phyloP scores from a whole-genome alignment of 2,113 vertebrate genomes.

The Mirounga angustirostris region DNA sequence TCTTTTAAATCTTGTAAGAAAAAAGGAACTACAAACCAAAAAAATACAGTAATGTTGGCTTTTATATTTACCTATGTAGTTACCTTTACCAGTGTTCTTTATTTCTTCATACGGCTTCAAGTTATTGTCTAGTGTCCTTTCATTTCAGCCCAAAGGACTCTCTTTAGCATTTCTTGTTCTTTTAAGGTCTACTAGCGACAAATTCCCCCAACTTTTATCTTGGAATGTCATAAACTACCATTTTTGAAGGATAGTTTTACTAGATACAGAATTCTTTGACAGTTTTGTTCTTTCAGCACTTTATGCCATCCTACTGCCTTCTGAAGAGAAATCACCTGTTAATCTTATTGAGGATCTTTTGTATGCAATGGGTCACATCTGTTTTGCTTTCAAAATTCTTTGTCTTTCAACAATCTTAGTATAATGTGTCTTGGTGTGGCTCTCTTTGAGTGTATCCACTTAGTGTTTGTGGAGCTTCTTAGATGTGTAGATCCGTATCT shows the following conservation, averaged over 20 bases:
- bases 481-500: not conserved
- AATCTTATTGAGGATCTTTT: not conserved
- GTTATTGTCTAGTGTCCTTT: not conserved
- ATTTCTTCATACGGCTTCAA: conserved; percentile 29
- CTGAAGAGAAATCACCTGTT: conserved; percentile 28
- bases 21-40: conserved; percentile 44
- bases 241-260: not conserved
- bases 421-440: not conserved
- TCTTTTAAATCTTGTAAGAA: conserved; percentile 13
- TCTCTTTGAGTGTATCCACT: not conserved
- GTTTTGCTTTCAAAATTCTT: conserved; percentile 22
- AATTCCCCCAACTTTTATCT: not conserved
- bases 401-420: not conserved
- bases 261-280: not conserved
- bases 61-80: conserved; percentile 8
- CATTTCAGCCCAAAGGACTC: not conserved
- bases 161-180: not conserved
- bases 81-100: conserved; percentile 35
- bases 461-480: not conserved
- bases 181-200: not conserved
- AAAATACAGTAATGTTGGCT: conserved; percentile 4
- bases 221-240: not conserved
- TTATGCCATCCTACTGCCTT: not conserved
- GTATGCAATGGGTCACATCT: not conserved
- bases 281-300: not conserved